Evolutionary conservation across 2,113 vertebrate species (phyloP), one percentile per base, ranked within the genome.

Genomic region (Eolophus roseicapilla): DNA sequence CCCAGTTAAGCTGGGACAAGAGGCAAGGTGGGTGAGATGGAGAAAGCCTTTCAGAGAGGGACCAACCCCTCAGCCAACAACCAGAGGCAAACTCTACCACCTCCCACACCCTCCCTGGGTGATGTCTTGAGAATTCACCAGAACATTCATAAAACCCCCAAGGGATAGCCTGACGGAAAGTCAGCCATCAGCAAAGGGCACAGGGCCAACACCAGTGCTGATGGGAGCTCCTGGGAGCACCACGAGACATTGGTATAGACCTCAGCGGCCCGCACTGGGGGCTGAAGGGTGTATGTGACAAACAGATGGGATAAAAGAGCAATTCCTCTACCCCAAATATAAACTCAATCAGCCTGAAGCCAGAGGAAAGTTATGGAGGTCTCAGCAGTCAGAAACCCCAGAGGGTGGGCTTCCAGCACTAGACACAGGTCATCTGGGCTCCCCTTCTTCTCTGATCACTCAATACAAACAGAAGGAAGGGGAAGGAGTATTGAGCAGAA

Each of bases 91-190:
- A 82, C 17, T 31, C 33, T 33, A 69, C 16, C 49, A 68, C 24
- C 44, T 77, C 71, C 49, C 53, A 59, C 64, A 31, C 14, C 35
- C 52, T 73, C 44, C 31, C 29, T 0, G 0, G 20, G 9, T 62
- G 87, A 63, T 15, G 39, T 27, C 78, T 71, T 64, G 47, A 88
- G 85, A 90, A 90, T 76, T 65, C 94, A 95, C 53, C 79, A 88
- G 78, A 92, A 88, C 71, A 21, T 46, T 39, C 11, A 44, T 8
- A 57, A 76, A 60, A 43, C 10, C 10, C 84, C 65, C 69, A 25
- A 33, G 82, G 90, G 82, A 82, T 39, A 89, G 55, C 29, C 62
- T 89, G 87, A 88, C 0, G 14, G 89, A 88, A 96, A 96, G 55
- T 4, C 52, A 94, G 62, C 52, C 78, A 71, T 75, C 87, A 91